These are phyloP conservation scores for Helostoma temminkii DNA, from an alignment of 2,797 vertebrate genomes.

Conservation along the genomic window DNA sequence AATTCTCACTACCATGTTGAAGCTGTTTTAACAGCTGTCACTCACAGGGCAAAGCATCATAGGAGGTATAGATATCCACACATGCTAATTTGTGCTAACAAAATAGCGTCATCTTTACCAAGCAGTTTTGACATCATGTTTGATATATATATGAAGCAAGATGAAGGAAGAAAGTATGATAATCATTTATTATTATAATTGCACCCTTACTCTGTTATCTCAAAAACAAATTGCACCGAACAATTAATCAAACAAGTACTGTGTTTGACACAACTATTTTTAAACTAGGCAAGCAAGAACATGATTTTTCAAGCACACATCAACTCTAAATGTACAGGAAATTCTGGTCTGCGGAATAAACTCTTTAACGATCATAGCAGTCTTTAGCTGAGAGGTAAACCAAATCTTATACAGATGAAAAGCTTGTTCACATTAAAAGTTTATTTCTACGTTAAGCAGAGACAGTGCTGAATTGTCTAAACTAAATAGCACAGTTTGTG, in stretches of 20 bases:
- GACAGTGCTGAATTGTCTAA: background rate
- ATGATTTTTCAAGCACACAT: constrained; percentile 28
- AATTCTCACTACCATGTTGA: constrained; percentile 73
- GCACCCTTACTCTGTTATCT: constrained; percentile 17
- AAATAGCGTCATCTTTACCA: constrained; percentile 31
- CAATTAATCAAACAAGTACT: constrained; percentile 25
- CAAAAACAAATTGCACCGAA: constrained; percentile 19
- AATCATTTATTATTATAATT: constrained; percentile 34
- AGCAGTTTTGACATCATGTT: constrained; percentile 16
- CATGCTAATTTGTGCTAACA: constrained; percentile 63
- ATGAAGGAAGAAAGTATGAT: constrained; percentile 10
- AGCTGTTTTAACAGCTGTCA: constrained; percentile 78
- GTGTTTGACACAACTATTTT: constrained; percentile 18
- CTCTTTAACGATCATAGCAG: constrained; percentile 5
- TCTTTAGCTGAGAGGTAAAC: constrained; percentile 7
- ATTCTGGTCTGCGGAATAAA: constrained; percentile 27
- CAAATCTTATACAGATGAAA: constrained; percentile 2
- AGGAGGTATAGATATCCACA: constrained; percentile 54
- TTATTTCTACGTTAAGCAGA: background rate
- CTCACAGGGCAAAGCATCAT: constrained; percentile 72
- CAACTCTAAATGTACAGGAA: constrained; percentile 14
- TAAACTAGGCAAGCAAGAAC: constrained; percentile 36
- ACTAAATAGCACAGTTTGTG: constrained; percentile 1
- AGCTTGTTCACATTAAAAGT: background rate
- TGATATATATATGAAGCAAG: background rate